Conservation (phyloP, 1,140 invertebrate genomes). For the Temnothorax nylanderi region DNA sequence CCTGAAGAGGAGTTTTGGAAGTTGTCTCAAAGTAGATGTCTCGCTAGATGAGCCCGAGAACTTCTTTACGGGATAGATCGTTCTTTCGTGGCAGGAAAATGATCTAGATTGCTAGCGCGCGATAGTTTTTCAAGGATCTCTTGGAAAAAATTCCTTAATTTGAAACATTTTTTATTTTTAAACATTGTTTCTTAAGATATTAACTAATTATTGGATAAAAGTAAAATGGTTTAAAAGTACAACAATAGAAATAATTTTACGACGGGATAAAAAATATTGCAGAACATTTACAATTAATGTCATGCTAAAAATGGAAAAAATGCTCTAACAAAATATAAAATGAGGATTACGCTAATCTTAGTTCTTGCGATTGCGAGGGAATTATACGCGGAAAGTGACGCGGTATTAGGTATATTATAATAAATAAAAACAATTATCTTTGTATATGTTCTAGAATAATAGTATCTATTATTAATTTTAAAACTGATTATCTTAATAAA, state of each 20-base stretch:
- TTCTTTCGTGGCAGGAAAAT: neutral
- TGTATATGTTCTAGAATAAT: neutral
- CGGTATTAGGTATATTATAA: neutral
- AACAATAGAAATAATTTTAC: slow-evolving; percentile 1
- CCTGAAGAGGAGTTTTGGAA: slow-evolving; percentile 22
- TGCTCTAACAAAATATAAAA: neutral
- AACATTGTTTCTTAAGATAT: neutral
- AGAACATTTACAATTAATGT: slow-evolving; percentile 13
- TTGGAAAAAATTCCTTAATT: neutral
- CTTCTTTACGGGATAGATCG: neutral
- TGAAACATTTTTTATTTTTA: neutral
- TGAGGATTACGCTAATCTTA: slow-evolving; percentile 38
- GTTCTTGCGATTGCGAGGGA: neutral
- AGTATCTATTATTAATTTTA: neutral
- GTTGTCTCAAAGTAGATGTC: neutral
- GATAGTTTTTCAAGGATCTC: neutral
- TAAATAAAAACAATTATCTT: slow-evolving; percentile 30
- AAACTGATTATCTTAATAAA: slow-evolving; percentile 3
- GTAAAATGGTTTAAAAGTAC: neutral
- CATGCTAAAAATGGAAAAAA: slow-evolving; percentile 5
- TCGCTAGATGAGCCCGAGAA: neutral
- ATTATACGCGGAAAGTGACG: neutral
- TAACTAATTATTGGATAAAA: neutral
- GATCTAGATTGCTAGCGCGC: neutral
- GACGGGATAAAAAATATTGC: neutral